These are phyloP conservation scores for Drosophila monieri DNA, from an alignment of 2,888 invertebrate species.

Conservation along the genomic window DNA sequence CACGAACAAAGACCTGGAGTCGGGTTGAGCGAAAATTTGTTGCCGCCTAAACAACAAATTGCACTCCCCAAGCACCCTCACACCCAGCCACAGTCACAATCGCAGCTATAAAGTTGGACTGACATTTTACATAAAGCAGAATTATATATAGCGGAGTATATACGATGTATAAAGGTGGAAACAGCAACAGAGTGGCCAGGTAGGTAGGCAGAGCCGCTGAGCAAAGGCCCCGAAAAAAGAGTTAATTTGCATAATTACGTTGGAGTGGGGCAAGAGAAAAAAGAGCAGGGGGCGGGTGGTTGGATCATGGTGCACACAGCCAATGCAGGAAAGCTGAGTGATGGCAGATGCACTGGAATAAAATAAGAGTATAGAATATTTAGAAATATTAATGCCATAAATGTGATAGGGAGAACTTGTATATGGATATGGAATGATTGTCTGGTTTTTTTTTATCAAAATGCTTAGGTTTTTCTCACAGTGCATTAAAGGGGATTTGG, in stretches of 20 bases:
- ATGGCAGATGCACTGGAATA: constrained; percentile 7
- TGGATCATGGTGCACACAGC: constrained; percentile 58
- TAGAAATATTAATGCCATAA: not conserved
- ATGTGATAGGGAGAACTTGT: not conserved
- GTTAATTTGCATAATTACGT: constrained; percentile 77
- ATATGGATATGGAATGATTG: too few relatives aligned
- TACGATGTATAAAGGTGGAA: constrained; percentile 20
- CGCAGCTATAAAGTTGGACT: constrained; percentile 59
- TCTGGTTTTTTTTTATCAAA: not conserved
- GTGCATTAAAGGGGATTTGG: not conserved
- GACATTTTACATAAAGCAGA: constrained; percentile 68
- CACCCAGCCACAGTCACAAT: constrained; percentile 13
- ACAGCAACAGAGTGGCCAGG: constrained; percentile 12
- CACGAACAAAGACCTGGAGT: constrained; percentile 65
- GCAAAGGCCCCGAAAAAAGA: constrained; percentile 77
- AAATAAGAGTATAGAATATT: not conserved
- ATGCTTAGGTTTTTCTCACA: not conserved
- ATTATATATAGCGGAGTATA: constrained; percentile 48
- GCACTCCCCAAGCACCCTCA: constrained; percentile 40
- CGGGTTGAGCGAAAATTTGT: constrained; percentile 57
- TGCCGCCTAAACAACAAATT: constrained; percentile 70
- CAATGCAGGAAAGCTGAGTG: constrained; percentile 36
- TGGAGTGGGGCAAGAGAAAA: constrained; percentile 23
- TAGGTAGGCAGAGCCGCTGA: constrained; percentile 58
- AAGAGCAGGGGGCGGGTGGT: constrained; percentile 16